These are phyloP conservation scores for Carassius auratus DNA, from an alignment of 2,113 vertebrate genomes.

Conservation along the genomic window DNA sequence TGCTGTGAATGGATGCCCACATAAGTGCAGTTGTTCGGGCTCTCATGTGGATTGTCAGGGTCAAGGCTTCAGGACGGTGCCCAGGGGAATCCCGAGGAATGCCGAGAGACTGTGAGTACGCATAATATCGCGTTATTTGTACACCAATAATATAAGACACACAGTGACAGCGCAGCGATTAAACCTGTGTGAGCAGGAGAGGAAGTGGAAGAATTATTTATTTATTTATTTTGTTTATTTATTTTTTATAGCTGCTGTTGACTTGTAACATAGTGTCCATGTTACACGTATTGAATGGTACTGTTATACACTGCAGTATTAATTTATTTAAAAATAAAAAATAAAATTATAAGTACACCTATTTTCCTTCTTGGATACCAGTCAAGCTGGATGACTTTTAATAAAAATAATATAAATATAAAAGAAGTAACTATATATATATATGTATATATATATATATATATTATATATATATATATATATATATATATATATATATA, in stretches of 20 bases:
- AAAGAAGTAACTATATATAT: too few relatives aligned
- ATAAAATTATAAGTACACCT: background rate
- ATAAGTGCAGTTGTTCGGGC: slow-evolving; percentile 96
- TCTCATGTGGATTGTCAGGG: slow-evolving; percentile 97
- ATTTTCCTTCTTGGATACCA: background rate
- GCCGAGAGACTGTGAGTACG: slow-evolving; percentile 93
- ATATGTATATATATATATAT: too few relatives aligned
- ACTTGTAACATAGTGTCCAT: background rate
- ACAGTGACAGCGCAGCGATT: background rate
- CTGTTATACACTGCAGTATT: background rate
- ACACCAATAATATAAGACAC: background rate
- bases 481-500: too few relatives aligned
- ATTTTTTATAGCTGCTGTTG: background rate
- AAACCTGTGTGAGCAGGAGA: background rate
- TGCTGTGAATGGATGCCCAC: slow-evolving; percentile 85
- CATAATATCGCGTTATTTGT: background rate
- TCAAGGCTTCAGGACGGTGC: slow-evolving; percentile 86
- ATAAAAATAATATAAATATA: background rate
- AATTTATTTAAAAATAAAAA: too few relatives aligned
- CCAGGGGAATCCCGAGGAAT: slow-evolving; percentile 91
- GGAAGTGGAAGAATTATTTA: background rate
- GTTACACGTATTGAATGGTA: background rate
- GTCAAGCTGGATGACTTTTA: background rate
- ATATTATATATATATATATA: too few relatives aligned
- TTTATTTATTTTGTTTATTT: background rate